phyloP scores from a whole-genome alignment of 2,113 vertebrate species.

The Corydoras maculifer region DNA sequence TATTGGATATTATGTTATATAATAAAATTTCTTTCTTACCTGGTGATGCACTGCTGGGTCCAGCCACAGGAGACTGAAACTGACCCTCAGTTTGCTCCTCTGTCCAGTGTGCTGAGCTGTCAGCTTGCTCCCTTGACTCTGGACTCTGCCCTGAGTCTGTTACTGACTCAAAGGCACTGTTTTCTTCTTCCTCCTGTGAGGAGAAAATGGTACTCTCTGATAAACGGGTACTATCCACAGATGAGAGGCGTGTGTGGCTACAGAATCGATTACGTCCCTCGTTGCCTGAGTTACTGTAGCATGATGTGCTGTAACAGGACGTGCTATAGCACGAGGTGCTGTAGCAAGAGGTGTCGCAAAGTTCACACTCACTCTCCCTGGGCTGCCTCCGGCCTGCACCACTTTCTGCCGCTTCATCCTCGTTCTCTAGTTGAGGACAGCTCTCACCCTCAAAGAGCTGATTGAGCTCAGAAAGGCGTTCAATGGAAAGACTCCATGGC shows the following conservation, averaged over 20 bases:
- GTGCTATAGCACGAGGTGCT: constrained; percentile 91
- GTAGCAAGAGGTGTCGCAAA: constrained; percentile 87
- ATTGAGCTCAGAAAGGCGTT: constrained; percentile 71
- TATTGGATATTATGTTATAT: background rate
- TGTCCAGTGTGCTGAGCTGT: constrained; percentile 68
- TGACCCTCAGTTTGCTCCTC: constrained; percentile 62
- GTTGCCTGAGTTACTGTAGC: constrained; percentile 87
- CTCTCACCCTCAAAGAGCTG: constrained; percentile 68
- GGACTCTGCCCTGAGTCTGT: constrained; percentile 72
- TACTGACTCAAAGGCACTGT: constrained; percentile 87
- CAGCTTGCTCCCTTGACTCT: constrained; percentile 66
- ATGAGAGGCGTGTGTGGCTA: constrained; percentile 91
- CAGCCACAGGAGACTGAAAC: constrained; percentile 70
- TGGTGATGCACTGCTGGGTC: constrained; percentile 72
- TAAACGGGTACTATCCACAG: constrained; percentile 87
- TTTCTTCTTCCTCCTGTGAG: constrained; percentile 93
- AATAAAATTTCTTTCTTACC: constrained; percentile 47
- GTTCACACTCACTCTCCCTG: constrained; percentile 80
- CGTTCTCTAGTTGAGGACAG: constrained; percentile 65
- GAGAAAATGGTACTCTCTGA: constrained; percentile 96
- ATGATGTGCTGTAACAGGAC: constrained; percentile 90
- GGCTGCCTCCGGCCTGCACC: constrained; percentile 62
- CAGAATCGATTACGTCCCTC: constrained; percentile 77
- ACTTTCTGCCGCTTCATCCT: constrained; percentile 55
- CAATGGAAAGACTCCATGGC: constrained; percentile 67